phyloP scores from a whole-genome alignment of 2,888 invertebrate genomes.

The Zeuzera pyrina region DNA sequence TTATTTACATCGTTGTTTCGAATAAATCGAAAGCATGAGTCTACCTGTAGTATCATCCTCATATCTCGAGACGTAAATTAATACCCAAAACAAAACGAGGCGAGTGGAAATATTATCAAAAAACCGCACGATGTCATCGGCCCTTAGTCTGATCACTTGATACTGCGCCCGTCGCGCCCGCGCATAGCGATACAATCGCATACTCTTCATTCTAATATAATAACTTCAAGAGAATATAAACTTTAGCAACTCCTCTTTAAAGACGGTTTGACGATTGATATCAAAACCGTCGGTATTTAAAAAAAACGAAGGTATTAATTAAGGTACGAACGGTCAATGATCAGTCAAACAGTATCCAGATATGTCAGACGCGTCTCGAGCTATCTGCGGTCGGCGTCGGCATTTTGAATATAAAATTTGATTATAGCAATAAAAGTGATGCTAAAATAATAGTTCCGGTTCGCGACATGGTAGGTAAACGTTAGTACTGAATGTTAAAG shows the following conservation, averaged over 20 bases:
- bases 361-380: too few relatives aligned
- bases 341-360: too few relatives aligned
- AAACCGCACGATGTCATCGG: slow-evolving; percentile 58
- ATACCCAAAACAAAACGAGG: slow-evolving; percentile 45
- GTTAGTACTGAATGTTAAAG: slow-evolving; percentile 26
- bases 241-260: too few relatives aligned
- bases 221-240: too few relatives aligned
- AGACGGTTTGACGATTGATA: too few relatives aligned
- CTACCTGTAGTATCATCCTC: slow-evolving; percentile 25
- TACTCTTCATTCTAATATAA: too few relatives aligned
- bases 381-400: too few relatives aligned
- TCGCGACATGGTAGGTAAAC: slow-evolving; percentile 5
- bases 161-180: slow-evolving; percentile 24
- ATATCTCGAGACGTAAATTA: slow-evolving; percentile 55
- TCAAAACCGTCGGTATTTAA: slow-evolving; percentile 17
- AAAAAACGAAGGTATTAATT: slow-evolving; percentile 23
- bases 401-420: too few relatives aligned
- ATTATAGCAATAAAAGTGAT: neutral
- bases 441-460: slow-evolving; percentile 16
- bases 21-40: too few relatives aligned
- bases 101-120: slow-evolving; percentile 46
- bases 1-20: too few relatives aligned
- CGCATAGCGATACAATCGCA: slow-evolving; percentile 11
- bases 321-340: slow-evolving; percentile 21
- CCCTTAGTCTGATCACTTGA: slow-evolving; percentile 47